Base-by-base conservation (phyloP, 2,888 invertebrate genomes). In the Panzeria rudis region DNA sequence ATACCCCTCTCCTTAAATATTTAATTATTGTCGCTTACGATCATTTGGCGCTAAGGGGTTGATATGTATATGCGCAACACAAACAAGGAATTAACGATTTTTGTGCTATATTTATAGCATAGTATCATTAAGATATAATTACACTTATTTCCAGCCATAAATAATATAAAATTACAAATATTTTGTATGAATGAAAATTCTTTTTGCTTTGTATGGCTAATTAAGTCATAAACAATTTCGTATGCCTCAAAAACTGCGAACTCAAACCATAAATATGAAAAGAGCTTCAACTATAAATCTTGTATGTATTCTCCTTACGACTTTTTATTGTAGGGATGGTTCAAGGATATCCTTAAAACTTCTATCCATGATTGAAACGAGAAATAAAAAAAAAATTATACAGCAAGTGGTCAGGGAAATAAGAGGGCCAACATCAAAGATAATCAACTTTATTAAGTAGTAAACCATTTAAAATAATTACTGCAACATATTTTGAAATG, bases 381-480 rank as follows among this genome's bases (percentile, higher is more conserved):
- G 4, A 6, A 23, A 35, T n/a, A 15, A 25, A 13, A 59, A 47
- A 68, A 38, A 50, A 25, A 4, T 68, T 44, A 68, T 23, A 25
- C 35, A 32, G 23, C n/a, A 59, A 50, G 15, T 32, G 41, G 23
- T n/a, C 15, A 15, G 56, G 35, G 47, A 50, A n/a, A 62, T 25
- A 9, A 9, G 23, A 8, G 11, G 50, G 17, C 9, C 44, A 59
- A 32, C 44, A 56, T 68, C 35, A 62, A 25, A 52, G 54, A 76
- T 81, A 75, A 76, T 79, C 76, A 81, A 81, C 69, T 68, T 62
- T 61, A 68, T 72, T 66, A 85, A 69, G 83, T 75, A 73, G 47
- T 44, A 52, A 64, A 62, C 54, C 87, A 86, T 85, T 81, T 50
- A 38, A 86, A 64, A 50, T 79, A 71, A 79, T 83, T 35, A 79